A percentile compares a stretch with the other conserved stretches of the same genome.
phyloP scores from a whole-genome alignment of 2,113 vertebrate species.

The Okapia johnstoni region DNA sequence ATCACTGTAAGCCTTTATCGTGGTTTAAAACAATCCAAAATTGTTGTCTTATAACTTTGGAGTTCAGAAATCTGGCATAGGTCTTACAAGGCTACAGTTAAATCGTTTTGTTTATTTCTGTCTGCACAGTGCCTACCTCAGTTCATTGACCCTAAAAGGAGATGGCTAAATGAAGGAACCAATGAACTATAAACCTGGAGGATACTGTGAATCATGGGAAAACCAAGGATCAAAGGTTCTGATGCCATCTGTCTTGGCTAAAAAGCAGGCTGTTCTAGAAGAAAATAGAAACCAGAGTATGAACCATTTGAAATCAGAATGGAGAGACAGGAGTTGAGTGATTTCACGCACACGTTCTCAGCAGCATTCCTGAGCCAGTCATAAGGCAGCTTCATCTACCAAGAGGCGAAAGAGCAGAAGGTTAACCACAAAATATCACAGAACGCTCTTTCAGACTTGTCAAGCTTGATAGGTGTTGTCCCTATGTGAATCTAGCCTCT shows the following conservation, averaged over 20 bases:
- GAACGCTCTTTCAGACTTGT: neutral
- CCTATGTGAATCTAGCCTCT: neutral
- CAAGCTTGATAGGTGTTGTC: neutral
- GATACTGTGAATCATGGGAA: neutral
- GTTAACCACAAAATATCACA: neutral
- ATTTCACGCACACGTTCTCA: neutral
- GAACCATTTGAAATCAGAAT: neutral
- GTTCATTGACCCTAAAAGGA: neutral
- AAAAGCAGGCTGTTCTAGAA: neutral
- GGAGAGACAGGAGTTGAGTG: neutral
- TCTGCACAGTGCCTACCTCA: neutral
- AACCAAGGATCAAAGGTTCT: neutral
- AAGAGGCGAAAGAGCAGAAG: neutral
- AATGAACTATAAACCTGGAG: neutral
- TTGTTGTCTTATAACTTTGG: neutral
- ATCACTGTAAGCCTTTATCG: neutral
- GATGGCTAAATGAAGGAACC: neutral
- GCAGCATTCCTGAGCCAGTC: neutral
- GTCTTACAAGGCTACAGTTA: neutral
- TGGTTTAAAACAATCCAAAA: neutral
- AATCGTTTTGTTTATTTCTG: neutral
- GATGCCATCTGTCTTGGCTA: neutral
- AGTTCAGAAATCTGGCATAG: neutral
- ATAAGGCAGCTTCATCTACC: neutral
- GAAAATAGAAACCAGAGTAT: neutral